Evolutionary conservation across 2,888 invertebrate species (phyloP).

Genomic region (Eulithis prunata): DNA sequence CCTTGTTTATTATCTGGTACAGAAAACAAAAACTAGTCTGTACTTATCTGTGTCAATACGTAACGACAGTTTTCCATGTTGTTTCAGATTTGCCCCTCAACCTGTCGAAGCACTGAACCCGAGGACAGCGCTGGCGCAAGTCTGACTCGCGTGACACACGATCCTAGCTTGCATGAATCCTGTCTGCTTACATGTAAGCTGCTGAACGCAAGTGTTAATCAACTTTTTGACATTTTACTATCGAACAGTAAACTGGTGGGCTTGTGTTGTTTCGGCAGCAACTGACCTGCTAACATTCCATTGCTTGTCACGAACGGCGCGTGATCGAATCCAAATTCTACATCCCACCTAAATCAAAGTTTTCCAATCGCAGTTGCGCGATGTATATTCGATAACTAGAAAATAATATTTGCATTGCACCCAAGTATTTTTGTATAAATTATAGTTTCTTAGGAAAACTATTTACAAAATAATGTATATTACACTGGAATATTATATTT

Average conservation of each 20-base stretch:
- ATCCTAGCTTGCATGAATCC: constrained; percentile 52
- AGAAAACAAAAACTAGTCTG: too few species aligned
- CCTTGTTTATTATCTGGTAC: too few species aligned
- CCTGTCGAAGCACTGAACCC: constrained; percentile 91
- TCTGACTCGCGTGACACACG: constrained; percentile 60
- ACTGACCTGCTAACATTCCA: constrained; percentile 71
- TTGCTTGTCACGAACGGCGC: constrained; percentile 65
- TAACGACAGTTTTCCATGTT: constrained; percentile 1
- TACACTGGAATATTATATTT: constrained; percentile 77
- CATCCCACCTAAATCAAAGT: constrained; percentile 75
- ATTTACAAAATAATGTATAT: constrained; percentile 80
- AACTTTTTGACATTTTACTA: constrained; percentile 32
- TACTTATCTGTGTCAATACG: neutral
- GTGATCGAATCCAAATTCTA: constrained; percentile 69
- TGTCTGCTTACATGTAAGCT: constrained; percentile 45
- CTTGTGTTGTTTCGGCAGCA: constrained; percentile 46
- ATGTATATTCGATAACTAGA: constrained; percentile 54
- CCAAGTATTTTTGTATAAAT: constrained; percentile 79
- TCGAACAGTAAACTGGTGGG: constrained; percentile 62
- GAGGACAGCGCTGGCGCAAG: constrained; percentile 55
- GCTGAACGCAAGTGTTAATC: constrained; percentile 41
- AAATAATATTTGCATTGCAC: constrained; percentile 62
- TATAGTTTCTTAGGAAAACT: constrained; percentile 70
- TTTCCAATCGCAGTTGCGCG: constrained; percentile 58
- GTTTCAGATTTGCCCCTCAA: constrained; percentile 94